Base-by-base conservation (phyloP, 2,113 vertebrate species). In the Calidris pugnax region DNA sequence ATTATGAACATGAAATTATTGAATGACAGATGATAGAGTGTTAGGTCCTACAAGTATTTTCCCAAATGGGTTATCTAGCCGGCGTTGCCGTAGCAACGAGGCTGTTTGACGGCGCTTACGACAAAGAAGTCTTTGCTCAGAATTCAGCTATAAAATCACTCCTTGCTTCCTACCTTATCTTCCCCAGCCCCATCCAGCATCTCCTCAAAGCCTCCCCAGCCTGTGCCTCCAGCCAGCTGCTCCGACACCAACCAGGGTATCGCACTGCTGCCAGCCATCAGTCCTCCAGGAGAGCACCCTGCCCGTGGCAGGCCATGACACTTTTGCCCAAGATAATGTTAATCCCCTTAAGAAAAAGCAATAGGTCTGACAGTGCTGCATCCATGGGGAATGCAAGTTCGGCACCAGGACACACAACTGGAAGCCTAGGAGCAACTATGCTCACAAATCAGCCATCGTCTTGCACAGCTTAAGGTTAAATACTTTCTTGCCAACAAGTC, bases 1-100 rank as follows among this genome's bases (percentile, higher is more conserved):
- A 99, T 98, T 98, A 98, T 98, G 98, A 99, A 99, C 98, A 99
- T 93, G 96, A 98, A 98, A 99, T 99, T 99, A 99, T 99, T 98
- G 98, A 99, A 98, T 98, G 98, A 98, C 98, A 98, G 98, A 98
- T 98, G 98, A 99, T 99, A 98, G 98, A 98, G 98, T 98, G 98
- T 98, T 98, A 97, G 98, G 98, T 97, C 97, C 98, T 97, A 97
- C 97, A 96, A 98, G 98, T 98, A 98, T 98, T 98, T 98, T 98
- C 98, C 97, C 98, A 98, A 96, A 98, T 97, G 98, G 98, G 98
- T 97, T 98, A 98, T 97, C 98, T 97, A 97, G 97, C 97, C 14
- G 39, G 57, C 8, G 98, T 99, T 98, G 97, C 98, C 97, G 45
- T 98, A 97, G 98, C 96, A 98, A 99, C 98, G 16, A 62, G 51